phyloP scores from a whole-genome alignment of 2,888 invertebrate genomes.

The Platycnemis pennipes region DNA sequence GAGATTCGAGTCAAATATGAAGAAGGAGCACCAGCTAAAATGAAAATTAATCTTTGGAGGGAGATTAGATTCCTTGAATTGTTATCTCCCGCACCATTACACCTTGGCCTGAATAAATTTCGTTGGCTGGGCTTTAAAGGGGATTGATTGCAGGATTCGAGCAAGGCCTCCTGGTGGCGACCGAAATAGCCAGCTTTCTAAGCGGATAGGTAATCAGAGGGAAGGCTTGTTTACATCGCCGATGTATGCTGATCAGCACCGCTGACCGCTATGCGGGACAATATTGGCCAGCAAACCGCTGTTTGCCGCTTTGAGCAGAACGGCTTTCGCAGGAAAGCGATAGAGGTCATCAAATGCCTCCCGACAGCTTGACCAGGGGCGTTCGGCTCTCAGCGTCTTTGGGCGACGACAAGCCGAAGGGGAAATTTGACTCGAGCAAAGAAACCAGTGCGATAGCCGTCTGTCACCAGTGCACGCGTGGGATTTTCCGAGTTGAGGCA shows the following conservation, averaged over 20 bases:
- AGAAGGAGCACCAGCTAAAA: too few relatives aligned
- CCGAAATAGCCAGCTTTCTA: neutral
- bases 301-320: neutral
- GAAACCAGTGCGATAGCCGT: neutral
- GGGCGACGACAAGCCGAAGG: neutral
- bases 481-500: neutral
- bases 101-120: neutral
- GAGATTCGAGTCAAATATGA: too few relatives aligned
- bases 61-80: too few relatives aligned
- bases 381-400: neutral
- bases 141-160: neutral
- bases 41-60: too few relatives aligned
- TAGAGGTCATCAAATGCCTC: neutral
- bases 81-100: neutral
- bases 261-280: neutral
- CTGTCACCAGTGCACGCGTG: neutral
- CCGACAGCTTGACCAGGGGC: neutral
- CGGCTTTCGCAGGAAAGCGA: neutral
- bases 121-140: neutral
- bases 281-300: neutral
- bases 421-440: neutral
- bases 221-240: neutral
- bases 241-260: neutral
- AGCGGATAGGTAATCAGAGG: constrained; percentile 15
- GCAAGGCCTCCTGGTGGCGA: neutral